Evolutionary conservation across 2,113 vertebrate genomes (phyloP).

Genomic region (Harpagus bidentatus): DNA sequence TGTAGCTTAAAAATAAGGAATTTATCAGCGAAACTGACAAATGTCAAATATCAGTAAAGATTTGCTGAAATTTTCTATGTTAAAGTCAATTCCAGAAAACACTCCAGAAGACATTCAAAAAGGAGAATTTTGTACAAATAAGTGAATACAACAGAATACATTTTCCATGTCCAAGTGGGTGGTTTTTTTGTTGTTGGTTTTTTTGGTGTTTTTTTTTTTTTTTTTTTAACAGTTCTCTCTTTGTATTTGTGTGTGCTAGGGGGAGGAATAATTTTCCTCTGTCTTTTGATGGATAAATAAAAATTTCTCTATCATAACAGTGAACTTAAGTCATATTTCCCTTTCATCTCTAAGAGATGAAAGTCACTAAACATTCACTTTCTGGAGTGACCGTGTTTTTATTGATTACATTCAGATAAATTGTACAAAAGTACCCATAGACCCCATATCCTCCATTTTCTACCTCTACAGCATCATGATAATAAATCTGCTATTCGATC

Average conservation of each 20-base stretch:
- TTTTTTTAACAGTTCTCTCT: background rate
- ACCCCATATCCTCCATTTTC: background rate
- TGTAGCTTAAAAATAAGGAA: background rate
- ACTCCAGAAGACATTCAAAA: background rate
- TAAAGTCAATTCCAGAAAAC: background rate
- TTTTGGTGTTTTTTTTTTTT: background rate
- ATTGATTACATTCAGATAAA: background rate
- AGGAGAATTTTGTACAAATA: background rate
- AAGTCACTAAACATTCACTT: background rate
- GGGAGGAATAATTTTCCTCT: background rate
- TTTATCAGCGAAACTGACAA: background rate
- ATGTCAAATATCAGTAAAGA: background rate
- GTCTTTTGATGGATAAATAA: background rate
- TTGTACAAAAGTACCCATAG: background rate
- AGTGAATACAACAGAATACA: background rate
- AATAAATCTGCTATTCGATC: background rate
- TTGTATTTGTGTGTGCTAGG: too few species aligned
- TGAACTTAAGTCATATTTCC: background rate
- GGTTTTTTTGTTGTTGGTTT: too few species aligned
- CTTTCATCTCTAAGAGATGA: too few species aligned
- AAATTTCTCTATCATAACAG: background rate
- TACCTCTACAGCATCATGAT: background rate
- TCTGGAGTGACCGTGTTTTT: background rate
- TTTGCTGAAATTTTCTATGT: background rate
- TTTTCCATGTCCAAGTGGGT: background rate